These are phyloP conservation scores for Cervus canadensis DNA, from an alignment of 2,113 vertebrate species.

Conservation along the genomic window DNA sequence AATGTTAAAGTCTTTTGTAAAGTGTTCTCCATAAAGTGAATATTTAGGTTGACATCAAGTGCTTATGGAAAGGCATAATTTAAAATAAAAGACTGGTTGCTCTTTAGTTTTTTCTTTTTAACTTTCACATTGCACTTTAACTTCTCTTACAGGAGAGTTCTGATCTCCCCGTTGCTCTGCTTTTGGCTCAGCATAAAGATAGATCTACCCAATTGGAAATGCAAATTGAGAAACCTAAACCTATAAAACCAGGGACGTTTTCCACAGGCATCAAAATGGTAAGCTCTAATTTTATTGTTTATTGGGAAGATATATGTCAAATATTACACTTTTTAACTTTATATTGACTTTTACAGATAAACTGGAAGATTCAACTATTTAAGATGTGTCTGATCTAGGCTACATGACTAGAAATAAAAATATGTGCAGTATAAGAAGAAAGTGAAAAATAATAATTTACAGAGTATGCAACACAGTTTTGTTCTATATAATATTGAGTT, in stretches of 20 bases:
- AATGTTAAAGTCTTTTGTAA: slow-evolving; percentile 73
- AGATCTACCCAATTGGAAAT: slow-evolving; percentile 92
- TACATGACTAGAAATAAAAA: not conserved
- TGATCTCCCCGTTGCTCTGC: slow-evolving; percentile 91
- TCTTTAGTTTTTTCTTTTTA: slow-evolving; percentile 27
- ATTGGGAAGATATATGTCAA: slow-evolving; percentile 32
- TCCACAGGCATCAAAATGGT: slow-evolving; percentile 98
- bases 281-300: slow-evolving; percentile 72
- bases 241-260: slow-evolving; percentile 92
- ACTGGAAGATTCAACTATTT: not conserved
- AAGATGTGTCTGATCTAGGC: slow-evolving; percentile 3
- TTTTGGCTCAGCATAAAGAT: slow-evolving; percentile 96
- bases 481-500: not conserved
- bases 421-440: not conserved
- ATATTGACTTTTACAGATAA: not conserved
- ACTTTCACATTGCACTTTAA: slow-evolving; percentile 45
- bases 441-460: slow-evolving; percentile 20
- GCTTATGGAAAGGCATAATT: slow-evolving; percentile 34
- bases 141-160: slow-evolving; percentile 90
- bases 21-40: slow-evolving; percentile 53
- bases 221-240: slow-evolving; percentile 91
- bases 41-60: slow-evolving; percentile 50
- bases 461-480: not conserved
- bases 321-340: slow-evolving; percentile 28
- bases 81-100: slow-evolving; percentile 39